Percentiles rank a stretch among this genome's conserved stretches.
phyloP scores from a whole-genome alignment of 2,888 invertebrate species.

The Andrena flavipes region DNA sequence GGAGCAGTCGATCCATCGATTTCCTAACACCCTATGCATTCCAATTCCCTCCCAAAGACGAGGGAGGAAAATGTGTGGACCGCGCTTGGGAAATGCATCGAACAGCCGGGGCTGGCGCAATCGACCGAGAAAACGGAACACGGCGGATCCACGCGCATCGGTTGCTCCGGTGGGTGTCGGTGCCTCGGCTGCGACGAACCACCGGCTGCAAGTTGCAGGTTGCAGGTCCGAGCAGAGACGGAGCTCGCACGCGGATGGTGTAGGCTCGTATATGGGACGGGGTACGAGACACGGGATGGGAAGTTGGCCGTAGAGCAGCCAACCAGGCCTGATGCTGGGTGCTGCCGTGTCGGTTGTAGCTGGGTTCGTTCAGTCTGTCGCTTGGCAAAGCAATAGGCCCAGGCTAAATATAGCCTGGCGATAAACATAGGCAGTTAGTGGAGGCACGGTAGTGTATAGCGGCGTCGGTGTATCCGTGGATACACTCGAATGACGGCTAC shows the following conservation, averaged over 20 bases:
- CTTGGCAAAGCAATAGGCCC: conserved; percentile 80
- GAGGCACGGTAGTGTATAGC: conserved; percentile 71
- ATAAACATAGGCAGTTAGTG: conserved; percentile 82
- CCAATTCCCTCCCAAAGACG: too few species aligned
- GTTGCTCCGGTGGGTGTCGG: conserved; percentile 42
- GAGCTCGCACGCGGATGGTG: conserved; percentile 10
- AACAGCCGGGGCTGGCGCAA: conserved; percentile 14
- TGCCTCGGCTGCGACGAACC: conserved; percentile 20
- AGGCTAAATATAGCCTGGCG: conserved; percentile 81
- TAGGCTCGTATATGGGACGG: conserved; percentile 46
- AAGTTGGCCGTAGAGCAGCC: conserved; percentile 22
- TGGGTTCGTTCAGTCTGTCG: conserved; percentile 72
- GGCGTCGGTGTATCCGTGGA: conserved; percentile 67
- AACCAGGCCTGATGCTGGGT: conserved; percentile 35
- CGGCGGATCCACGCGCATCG: conserved; percentile 24
- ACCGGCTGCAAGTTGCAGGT: not conserved
- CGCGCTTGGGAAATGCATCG: conserved; percentile 8
- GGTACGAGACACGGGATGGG: conserved; percentile 42
- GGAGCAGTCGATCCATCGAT: not conserved
- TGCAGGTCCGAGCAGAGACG: conserved; percentile 4
- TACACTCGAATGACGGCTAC: conserved; percentile 57
- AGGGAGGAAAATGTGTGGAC: conserved; percentile 6
- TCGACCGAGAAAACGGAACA: conserved; percentile 1
- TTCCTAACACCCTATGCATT: too few species aligned
- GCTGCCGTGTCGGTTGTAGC: conserved; percentile 47